Evolutionary conservation across 2,888 invertebrate genomes (phyloP).

Genomic region (Zygaena filipendulae): DNA sequence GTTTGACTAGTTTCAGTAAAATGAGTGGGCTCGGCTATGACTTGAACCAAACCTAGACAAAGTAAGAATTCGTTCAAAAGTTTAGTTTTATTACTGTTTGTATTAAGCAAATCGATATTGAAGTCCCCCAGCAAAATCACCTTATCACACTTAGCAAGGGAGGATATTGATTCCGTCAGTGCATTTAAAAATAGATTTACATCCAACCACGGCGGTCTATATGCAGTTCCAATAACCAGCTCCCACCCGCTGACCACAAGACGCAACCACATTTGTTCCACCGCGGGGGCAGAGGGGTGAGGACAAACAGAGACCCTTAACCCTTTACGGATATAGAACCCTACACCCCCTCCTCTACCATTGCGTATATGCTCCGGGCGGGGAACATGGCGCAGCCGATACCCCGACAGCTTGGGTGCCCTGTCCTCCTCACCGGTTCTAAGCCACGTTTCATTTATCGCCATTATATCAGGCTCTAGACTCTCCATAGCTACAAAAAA

Average conservation of each 20-base stretch:
- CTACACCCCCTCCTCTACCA: slow-evolving; percentile 3
- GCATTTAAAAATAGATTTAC: too few relatives aligned
- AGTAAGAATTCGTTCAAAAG: slow-evolving; percentile 1
- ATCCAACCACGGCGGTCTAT: too few relatives aligned
- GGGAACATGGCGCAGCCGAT: slow-evolving; percentile 1
- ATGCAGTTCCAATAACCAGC: too few relatives aligned
- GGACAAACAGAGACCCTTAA: background rate
- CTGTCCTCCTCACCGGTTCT: slow-evolving; percentile 1
- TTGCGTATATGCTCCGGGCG: background rate
- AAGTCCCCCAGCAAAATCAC: slow-evolving; percentile 16
- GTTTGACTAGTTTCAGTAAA: slow-evolving; percentile 2
- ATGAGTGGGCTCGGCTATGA: slow-evolving; percentile 5
- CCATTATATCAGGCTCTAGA: slow-evolving; percentile 2
- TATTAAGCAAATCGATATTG: slow-evolving; percentile 4
- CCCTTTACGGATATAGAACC: slow-evolving; percentile 21
- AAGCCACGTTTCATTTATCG: slow-evolving; percentile 7
- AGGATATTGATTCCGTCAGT: background rate
- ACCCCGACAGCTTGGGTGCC: slow-evolving; percentile 1
- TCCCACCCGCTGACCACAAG: too few relatives aligned
- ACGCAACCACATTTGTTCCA: slow-evolving; percentile 7
- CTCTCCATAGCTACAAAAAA: slow-evolving; percentile 1
- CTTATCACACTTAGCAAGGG: too few relatives aligned
- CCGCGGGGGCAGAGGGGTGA: background rate
- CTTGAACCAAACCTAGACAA: slow-evolving; percentile 1
- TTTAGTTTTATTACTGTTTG: background rate